phyloP scores from a whole-genome alignment of 2,888 invertebrate species.

The Drosophila putrida region DNA sequence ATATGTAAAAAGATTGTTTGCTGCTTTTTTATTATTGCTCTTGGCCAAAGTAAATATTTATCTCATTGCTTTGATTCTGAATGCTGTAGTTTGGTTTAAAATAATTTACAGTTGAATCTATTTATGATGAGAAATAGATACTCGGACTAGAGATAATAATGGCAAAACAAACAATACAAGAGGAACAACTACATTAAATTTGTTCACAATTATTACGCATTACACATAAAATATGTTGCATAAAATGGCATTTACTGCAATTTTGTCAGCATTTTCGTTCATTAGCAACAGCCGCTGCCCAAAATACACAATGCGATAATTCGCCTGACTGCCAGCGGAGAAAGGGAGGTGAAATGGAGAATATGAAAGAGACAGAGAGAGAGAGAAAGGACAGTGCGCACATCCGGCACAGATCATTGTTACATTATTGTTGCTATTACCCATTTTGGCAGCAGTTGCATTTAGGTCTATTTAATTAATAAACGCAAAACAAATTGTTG shows the following conservation, averaged over 20 bases:
- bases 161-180: conserved; percentile 48
- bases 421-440: conserved; percentile 42
- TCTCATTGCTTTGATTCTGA: conserved; percentile 38
- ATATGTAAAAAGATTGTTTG: neutral
- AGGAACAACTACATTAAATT: conserved; percentile 23
- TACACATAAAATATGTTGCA: conserved; percentile 69
- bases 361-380: neutral
- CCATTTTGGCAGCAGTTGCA: conserved; percentile 64
- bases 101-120: conserved; percentile 22
- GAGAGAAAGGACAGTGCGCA: neutral
- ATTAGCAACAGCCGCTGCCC: conserved; percentile 51
- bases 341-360: neutral
- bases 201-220: conserved; percentile 59
- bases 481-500: conserved; percentile 62
- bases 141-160: conserved; percentile 46
- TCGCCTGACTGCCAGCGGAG: conserved; percentile 3
- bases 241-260: conserved; percentile 55
- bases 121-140: conserved; percentile 1
- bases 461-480: conserved; percentile 71
- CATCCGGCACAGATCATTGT: conserved; percentile 35
- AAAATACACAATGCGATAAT: conserved; percentile 56
- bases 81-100: conserved; percentile 17
- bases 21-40: neutral
- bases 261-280: conserved; percentile 65
- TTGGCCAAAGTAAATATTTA: conserved; percentile 48